Base-by-base conservation (phyloP, 1,140 invertebrate genomes). In the Triops longicaudatus region DNA sequence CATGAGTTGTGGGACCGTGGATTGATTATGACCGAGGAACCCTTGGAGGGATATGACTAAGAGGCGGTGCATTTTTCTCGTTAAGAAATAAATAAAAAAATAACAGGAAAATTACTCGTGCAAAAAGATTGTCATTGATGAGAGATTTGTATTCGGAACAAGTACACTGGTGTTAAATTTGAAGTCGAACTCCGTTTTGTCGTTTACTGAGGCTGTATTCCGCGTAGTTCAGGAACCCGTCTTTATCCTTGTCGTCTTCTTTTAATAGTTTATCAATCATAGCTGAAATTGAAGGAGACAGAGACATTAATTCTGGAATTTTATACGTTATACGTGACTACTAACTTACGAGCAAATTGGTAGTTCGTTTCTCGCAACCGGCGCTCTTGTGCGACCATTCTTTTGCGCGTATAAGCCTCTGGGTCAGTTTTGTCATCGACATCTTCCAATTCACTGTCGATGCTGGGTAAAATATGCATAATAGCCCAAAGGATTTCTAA, bases 171-270 rank as follows among this genome's bases (percentile, higher is more conserved):
- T 5, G 50, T 63, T 22, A 63, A 22, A 22, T 17, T 63, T 63
- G 50, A 22, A 63, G 14, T 17, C 26, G 74, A 50, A 50, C 76
- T 73, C 79, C 80, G 28, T 78, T 79, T 28, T 83, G 79, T 76
- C 81, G 76, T 80, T 88, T 85, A 27, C 88, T 88, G 4, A 87
- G 79, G 0, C 89, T 87, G 81, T 91, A 94, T 84, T 96, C 93
- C 3, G 88, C 83, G 82, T 95, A 96, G 77, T 88, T 92, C 43
- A 96, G 84, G 81, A 89, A 95, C 0, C 94, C 94, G 83, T 96
- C 93, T 14, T 89, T 87, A 82, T 96, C 88, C 10, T 88, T 82
- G 82, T 96, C 94, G 82, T 95, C 92, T 79, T 91, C 89, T 76
- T 85, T 85, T 26, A 96, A 82, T 1, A 94, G 91, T 80, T 88